phyloP scores from a whole-genome alignment of 2,113 vertebrate genomes.

The Gymnogyps californianus region DNA sequence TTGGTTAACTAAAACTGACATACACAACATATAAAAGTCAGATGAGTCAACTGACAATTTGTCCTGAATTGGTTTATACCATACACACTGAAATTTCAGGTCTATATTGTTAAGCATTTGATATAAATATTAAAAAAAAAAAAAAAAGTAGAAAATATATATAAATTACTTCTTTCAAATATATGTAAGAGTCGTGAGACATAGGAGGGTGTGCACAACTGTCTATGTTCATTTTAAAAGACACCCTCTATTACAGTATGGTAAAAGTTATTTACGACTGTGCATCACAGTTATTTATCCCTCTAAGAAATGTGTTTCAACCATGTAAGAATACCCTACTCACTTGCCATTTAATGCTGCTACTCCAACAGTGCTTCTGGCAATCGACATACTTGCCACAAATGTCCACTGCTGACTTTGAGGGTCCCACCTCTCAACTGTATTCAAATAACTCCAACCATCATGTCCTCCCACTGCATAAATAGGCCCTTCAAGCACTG shows the following conservation, averaged over 20 bases:
- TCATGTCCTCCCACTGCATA: constrained; percentile 83
- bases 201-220: not conserved
- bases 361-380: constrained; percentile 81
- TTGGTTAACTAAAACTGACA: not conserved
- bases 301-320: not conserved
- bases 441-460: constrained; percentile 82
- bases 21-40: not conserved
- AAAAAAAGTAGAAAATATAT: not conserved
- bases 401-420: constrained; percentile 82
- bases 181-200: not conserved
- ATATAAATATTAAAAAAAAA: not conserved
- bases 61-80: not conserved
- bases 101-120: not conserved
- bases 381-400: constrained; percentile 82
- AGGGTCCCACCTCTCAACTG: constrained; percentile 82
- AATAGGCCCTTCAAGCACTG: constrained; percentile 82
- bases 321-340: constrained; percentile 59
- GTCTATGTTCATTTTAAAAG: not conserved
- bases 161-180: not conserved
- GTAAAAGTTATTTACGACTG: not conserved
- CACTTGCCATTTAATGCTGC: constrained; percentile 83
- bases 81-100: not conserved
- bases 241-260: not conserved
- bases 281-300: not conserved
- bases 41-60: not conserved